phyloP scores from a whole-genome alignment of 2,888 invertebrate species.

The Mantis religiosa region DNA sequence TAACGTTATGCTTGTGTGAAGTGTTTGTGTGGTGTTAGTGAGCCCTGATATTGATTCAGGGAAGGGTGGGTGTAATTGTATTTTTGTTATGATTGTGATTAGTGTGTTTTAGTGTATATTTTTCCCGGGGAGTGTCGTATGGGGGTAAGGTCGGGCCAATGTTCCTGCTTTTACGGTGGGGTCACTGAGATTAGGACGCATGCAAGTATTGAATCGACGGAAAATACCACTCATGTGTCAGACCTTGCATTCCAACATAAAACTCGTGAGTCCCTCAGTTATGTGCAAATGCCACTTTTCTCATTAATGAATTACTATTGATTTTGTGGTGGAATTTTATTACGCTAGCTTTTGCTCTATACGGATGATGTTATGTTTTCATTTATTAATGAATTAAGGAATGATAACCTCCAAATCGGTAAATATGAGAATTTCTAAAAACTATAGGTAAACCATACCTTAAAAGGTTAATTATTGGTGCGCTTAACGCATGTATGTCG shows the following conservation, averaged over 20 bases:
- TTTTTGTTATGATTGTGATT: constrained; percentile 4
- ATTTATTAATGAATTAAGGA: not conserved
- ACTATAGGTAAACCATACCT: too few species aligned
- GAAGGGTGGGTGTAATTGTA: not conserved
- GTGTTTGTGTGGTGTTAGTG: not conserved
- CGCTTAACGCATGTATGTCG: too few species aligned
- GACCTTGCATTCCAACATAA: not conserved
- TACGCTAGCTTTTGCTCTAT: not conserved
- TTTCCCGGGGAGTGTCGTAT: constrained; percentile 15
- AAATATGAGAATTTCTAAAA: too few species aligned
- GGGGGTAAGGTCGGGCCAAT: not conserved
- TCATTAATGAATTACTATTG: not conserved
- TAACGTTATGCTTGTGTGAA: not conserved
- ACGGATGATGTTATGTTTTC: not conserved
- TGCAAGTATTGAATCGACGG: not conserved
- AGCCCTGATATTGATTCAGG: not conserved
- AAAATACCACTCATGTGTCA: not conserved
- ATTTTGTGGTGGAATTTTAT: not conserved
- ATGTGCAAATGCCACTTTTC: not conserved
- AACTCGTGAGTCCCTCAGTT: not conserved
- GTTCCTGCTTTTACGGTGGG: not conserved
- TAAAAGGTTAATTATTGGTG: too few species aligned
- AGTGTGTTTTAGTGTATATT: constrained; percentile 4
- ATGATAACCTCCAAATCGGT: not conserved
- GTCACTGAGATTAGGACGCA: not conserved